Conservation (phyloP, 2,113 vertebrate species). For the Myotis lucifugus region DNA sequence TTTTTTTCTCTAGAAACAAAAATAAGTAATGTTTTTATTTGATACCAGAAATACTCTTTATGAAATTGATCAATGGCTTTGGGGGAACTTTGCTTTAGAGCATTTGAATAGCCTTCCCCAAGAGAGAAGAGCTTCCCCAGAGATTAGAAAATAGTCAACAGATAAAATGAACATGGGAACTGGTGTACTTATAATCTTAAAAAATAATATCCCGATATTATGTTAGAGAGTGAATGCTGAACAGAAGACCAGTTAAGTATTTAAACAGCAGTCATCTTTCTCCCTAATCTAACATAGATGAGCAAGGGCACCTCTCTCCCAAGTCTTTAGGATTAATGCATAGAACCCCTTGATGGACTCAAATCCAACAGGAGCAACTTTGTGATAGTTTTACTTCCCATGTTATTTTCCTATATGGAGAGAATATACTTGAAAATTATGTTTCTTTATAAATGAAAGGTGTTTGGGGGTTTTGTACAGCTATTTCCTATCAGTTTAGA, state of each 20-base stretch:
- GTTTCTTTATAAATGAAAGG: background rate
- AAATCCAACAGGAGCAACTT: background rate
- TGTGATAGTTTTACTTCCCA: constrained; percentile 1
- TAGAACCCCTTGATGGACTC: background rate
- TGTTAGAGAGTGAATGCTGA: background rate
- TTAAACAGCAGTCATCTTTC: background rate
- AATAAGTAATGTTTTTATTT: background rate
- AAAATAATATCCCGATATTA: background rate
- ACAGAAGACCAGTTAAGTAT: background rate
- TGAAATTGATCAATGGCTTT: background rate
- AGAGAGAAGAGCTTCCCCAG: background rate
- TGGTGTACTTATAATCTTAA: background rate
- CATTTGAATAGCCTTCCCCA: background rate
- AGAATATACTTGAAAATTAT: background rate
- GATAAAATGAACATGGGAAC: background rate
- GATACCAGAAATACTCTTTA: background rate
- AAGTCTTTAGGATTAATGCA: background rate
- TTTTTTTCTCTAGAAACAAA: background rate
- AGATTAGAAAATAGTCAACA: background rate
- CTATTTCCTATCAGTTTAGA: background rate
- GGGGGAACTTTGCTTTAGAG: background rate
- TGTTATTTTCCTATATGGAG: background rate
- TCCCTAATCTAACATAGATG: background rate
- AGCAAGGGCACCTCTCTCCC: background rate
- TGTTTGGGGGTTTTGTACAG: background rate